Evolutionary conservation across 1,140 invertebrate species (phyloP), one percentile per base, ranked within the genome.

Genomic region (Drosophila nigrodunni): DNA sequence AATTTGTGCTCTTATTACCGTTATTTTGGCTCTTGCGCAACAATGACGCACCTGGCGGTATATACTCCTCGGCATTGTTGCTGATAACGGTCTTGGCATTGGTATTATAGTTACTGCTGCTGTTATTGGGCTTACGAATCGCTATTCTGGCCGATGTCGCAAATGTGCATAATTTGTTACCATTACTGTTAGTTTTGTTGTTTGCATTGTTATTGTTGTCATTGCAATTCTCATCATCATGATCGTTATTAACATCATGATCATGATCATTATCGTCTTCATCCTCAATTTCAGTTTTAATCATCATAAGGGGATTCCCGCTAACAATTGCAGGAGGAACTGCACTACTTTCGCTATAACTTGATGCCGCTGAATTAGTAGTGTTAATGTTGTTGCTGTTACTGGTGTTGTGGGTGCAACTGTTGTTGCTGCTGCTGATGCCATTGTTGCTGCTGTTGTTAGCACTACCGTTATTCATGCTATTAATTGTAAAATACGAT

Each of bases 31-130:
- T 64, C 41, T 92, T 92, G 25, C 91, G 90, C 13, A 92, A 59
- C 13, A 92, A 54, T 13, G 91, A 92, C 0, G 57, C 70, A 13
- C 92, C 91, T 2, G 92, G 83, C 60, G 91, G 80, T 76, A 92
- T 92, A 69, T 67, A 59, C 41, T 85, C 74, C 50, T 73, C 69
- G 8, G 52, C 64, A 41, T 44, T 62, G 43, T 30, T 54, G 50
- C 10, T 55, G 37, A 21, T 52, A 43, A 8, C 49, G 44, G 8
- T 59, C 30, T 10, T 13, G 41, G 49, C 18, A 25, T 5, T n/a
- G 11, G 11, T 35, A 41, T n/a, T 68, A 37, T 50, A 68, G 30
- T 21, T 21, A 11, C 8, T 41, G 47, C 18, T 64, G 37, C 13
- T 59, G 34, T 34, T 46, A 13, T 62, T 52, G 18, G 43, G 59